A percentile compares a stretch with the other conserved stretches of the same genome.
Conservation (phyloP, 2,888 invertebrate species). For the Drosophila atroscutellata region DNA sequence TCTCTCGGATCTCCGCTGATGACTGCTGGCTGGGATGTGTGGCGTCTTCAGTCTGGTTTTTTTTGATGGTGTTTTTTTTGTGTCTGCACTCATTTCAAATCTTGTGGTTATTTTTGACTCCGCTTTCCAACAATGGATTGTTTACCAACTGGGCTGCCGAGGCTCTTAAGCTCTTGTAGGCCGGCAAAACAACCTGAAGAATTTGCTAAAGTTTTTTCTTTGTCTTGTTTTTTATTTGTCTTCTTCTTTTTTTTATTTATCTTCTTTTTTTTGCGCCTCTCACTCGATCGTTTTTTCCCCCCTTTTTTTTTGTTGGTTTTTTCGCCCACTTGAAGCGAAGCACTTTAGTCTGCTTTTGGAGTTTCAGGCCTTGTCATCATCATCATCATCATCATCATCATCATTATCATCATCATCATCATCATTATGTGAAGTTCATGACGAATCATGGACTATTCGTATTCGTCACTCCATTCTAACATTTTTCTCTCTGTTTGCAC, state of each 20-base stretch:
- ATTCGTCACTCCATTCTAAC: constrained; percentile 41
- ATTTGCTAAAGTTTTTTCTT: constrained; percentile 45
- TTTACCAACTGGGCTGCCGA: constrained; percentile 29
- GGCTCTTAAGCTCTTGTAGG: constrained; percentile 36
- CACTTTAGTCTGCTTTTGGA: constrained; percentile 25
- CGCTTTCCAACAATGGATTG: constrained; percentile 49
- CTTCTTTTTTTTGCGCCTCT: not conserved
- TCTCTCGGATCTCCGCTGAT: not conserved
- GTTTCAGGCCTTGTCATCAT: constrained; percentile 30
- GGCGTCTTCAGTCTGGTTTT: constrained; percentile 2
- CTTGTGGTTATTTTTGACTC: constrained; percentile 53
- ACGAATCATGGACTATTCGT: constrained; percentile 58
- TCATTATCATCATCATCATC: not conserved
- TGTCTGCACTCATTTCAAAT: constrained; percentile 39
- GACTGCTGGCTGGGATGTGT: not conserved
- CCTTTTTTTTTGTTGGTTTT: not conserved
- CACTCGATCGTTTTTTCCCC: not conserved
- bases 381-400: not conserved
- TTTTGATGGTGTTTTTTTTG: not conserved
- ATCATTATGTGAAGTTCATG: constrained; percentile 35
- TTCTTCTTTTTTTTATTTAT: not conserved
- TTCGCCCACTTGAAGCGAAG: constrained; percentile 38
- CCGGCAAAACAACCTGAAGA: constrained; percentile 50
- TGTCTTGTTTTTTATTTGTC: not conserved
- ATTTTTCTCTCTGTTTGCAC: constrained; percentile 24